Evolutionary conservation across 1,140 invertebrate genomes (phyloP), one percentile per base, ranked within the genome.

Genomic region (Cephus cinctus): DNA sequence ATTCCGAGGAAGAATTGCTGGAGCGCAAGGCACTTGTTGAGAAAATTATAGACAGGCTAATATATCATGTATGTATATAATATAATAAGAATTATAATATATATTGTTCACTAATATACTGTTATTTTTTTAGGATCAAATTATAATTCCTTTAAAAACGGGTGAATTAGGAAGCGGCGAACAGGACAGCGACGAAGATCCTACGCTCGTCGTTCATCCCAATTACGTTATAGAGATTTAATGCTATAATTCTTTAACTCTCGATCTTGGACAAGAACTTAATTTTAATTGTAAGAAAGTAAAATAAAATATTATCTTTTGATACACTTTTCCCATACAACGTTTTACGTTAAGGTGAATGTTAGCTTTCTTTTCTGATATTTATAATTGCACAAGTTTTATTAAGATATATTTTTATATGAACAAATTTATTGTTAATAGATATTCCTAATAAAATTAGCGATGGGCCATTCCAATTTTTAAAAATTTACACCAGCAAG

Each of bases 21-120:
- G 88, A 95, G 61, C 86, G 87, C 62, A 98, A 97, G 76, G 81
- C 82, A 14, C 71, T 98, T 3, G 87, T 96, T n/a, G 94, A 98
- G 69, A 97, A 97, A 79, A 89, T 99, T 48, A 87, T 99, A 40
- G 92, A 98, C 67, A 80, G 95, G 47, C 82, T 99, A 5, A 90
- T 95, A 59, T 91, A 94, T 71, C 86, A 91, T 64, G 89, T 92
- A 80, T 82, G 84, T 84, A 54, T 54, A 40, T 41, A 27, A 36
- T 36, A 40, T 25, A 19, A 14, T 42, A 36, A 35, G 40, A 43
- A 45, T 41, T 52, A 15, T 43, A 22, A 47, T 34, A 36, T 47
- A 38, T 42, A 38, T 38, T 36, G 15, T 30, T 49, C 15, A 42
- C 19, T 36, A 34, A 35, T 30, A 23, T 31, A 55, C 57, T 49